Evolutionary conservation across 2,113 vertebrate species (phyloP), one percentile per base, ranked within the genome.

Genomic region (Nerophis lumbriciformis): DNA sequence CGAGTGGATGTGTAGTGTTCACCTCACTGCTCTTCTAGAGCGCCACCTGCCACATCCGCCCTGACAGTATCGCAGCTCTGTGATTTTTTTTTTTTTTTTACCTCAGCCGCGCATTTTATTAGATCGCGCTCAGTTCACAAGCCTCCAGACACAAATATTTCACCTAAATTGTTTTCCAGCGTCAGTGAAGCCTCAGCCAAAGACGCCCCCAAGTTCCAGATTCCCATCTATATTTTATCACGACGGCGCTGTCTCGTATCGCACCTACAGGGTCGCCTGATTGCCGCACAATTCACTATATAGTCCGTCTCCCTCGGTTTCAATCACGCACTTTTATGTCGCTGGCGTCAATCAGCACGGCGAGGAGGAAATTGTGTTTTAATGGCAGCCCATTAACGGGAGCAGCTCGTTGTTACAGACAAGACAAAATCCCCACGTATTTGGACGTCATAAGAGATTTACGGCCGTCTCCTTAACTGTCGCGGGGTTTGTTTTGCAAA

Each of bases 91-190:
- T 28, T 28, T 28, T 28, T 28, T 28, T 54, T 5, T 54, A 12
- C n/a, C 42, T n/a, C 6, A 16, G 60, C 86, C 83, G 81, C 60
- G 68, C 72, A 55, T 39, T 47, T 59, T 48, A 67, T 19, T 21
- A 51, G 11, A 7, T 47, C 61, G 39, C 64, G 7, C 16, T 59
- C 57, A 6, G 12, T 47, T 59, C 44, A 48, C 39, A 57, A 44
- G 58, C 58, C 58, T 37, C 47, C 45, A 60, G 45, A 60, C 58
- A 28, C 47, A 35, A 48, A 37, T 37, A 48, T n/a, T 48, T 48
- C 58, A 60, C 55, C 1, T 44, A 44, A 44, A 57, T 57, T 44
- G 37, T 57, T 57, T 57, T 44, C 38, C 12, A 19, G 39, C 55
- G 44, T 13, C 55, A 42, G 37, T 39, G 53, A 42, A n/a, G 38